These are phyloP conservation scores for Ladona fulva DNA, from an alignment of 1,140 invertebrate species.

Conservation along the genomic window DNA sequence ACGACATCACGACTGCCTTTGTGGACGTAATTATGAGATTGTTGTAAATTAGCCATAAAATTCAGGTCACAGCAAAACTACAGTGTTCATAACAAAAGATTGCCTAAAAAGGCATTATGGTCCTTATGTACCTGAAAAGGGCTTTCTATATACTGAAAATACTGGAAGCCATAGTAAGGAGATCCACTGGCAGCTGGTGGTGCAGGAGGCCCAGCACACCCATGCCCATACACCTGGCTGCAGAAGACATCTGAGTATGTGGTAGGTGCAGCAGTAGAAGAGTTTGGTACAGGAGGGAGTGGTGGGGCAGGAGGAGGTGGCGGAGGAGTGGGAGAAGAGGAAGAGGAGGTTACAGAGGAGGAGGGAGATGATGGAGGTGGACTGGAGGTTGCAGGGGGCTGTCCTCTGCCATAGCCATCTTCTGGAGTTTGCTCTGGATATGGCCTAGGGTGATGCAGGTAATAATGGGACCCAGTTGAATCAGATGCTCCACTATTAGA, in stretches of 20 bases:
- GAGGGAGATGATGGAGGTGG: background rate
- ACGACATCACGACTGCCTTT: too few species aligned
- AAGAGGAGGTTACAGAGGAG: background rate
- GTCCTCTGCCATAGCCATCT: background rate
- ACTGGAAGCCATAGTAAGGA: background rate
- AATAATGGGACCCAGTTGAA: background rate
- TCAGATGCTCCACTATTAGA: background rate
- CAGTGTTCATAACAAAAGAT: too few species aligned
- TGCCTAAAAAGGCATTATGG: too few species aligned
- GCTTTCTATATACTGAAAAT: background rate
- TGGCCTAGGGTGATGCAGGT: background rate
- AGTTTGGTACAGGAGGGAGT: background rate
- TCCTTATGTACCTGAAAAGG: background rate
- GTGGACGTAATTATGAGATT: too few species aligned
- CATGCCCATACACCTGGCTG: background rate
- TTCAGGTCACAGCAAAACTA: too few species aligned
- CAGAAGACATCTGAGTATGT: constrained; percentile 4
- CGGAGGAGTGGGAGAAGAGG: background rate
- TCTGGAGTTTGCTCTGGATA: background rate
- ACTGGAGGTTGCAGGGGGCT: background rate
- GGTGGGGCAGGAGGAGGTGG: background rate
- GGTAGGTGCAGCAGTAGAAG: background rate
- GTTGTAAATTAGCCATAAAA: too few species aligned
- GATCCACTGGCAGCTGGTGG: background rate
- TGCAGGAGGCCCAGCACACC: background rate